Percentiles rank a stretch among this genome's conserved stretches.
Conservation (phyloP, 2,888 invertebrate genomes). For the Sepioteuthis lessoniana region DNA sequence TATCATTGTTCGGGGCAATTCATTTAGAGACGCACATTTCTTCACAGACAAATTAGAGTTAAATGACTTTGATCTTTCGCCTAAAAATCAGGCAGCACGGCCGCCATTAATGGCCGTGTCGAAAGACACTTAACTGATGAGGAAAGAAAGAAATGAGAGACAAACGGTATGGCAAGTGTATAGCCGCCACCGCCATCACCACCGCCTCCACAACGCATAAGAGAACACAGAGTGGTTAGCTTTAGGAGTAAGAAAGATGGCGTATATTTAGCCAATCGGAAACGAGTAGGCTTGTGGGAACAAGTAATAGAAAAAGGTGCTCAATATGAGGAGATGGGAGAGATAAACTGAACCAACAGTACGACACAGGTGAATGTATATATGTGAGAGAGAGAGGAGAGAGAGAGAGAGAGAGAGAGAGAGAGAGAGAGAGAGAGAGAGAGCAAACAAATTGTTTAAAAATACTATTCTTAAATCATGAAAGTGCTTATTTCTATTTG, state of each 20-base stretch:
- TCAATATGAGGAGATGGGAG: not conserved
- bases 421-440: too few species aligned
- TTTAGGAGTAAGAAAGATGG: not conserved
- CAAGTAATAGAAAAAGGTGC: not conserved
- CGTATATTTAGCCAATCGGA: conserved; percentile 24
- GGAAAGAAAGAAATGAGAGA: not conserved
- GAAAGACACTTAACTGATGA: conserved; percentile 33
- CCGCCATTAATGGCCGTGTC: not conserved
- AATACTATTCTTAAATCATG: too few species aligned
- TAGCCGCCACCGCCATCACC: not conserved
- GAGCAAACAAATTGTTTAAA: too few species aligned
- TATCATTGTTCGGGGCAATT: conserved; percentile 43
- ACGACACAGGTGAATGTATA: too few species aligned
- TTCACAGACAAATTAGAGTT: conserved; percentile 39
- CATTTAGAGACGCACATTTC: conserved; percentile 37
- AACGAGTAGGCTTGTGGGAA: not conserved
- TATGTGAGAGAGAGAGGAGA: too few species aligned
- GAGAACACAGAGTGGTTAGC: not conserved
- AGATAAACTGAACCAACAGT: too few species aligned
- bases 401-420: too few species aligned
- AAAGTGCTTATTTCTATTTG: too few species aligned
- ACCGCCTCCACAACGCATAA: not conserved
- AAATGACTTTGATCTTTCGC: conserved; percentile 37
- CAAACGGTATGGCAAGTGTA: not conserved
- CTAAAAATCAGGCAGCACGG: not conserved